Conservation (phyloP, 2,888 invertebrate genomes). For the Carpatolechia fugitivella region DNA sequence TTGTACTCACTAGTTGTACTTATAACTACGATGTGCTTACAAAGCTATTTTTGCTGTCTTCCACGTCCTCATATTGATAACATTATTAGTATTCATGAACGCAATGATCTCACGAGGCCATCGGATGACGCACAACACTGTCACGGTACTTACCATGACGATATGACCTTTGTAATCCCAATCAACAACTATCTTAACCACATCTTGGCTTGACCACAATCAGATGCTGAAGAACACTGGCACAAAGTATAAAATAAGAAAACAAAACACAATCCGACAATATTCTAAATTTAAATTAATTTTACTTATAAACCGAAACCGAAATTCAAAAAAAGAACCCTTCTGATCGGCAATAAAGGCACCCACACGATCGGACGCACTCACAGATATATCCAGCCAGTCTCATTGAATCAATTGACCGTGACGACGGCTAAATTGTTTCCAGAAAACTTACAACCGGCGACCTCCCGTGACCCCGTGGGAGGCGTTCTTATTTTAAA, state of each 20-base stretch:
- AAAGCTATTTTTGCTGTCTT: not conserved
- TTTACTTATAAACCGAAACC: not conserved
- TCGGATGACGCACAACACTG: not conserved
- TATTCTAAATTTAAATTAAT: not conserved
- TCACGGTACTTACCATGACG: not conserved
- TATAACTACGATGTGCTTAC: no score
- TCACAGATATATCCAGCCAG: slow-evolving; percentile 16
- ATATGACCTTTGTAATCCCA: no score
- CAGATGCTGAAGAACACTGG: no score
- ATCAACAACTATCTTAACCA: no score
- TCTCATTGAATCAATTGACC: slow-evolving; percentile 61
- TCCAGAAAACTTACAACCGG: slow-evolving; percentile 47
- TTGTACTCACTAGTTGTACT: no score
- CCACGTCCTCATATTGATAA: not conserved
- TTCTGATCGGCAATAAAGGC: not conserved
- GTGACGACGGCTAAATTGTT: slow-evolving; percentile 58
- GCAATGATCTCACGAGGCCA: not conserved
- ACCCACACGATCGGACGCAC: slow-evolving; percentile 3
- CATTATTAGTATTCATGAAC: not conserved
- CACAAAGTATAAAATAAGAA: no score
- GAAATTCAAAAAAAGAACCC: not conserved
- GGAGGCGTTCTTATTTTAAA: slow-evolving; percentile 40
- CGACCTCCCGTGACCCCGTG: slow-evolving; percentile 56
- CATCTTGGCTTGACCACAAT: no score
- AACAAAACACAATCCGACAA: no score